A percentile compares a stretch with the other conserved stretches of the same genome.
Conservation (phyloP, 2,113 vertebrate genomes). For the Aramus guarauna region DNA sequence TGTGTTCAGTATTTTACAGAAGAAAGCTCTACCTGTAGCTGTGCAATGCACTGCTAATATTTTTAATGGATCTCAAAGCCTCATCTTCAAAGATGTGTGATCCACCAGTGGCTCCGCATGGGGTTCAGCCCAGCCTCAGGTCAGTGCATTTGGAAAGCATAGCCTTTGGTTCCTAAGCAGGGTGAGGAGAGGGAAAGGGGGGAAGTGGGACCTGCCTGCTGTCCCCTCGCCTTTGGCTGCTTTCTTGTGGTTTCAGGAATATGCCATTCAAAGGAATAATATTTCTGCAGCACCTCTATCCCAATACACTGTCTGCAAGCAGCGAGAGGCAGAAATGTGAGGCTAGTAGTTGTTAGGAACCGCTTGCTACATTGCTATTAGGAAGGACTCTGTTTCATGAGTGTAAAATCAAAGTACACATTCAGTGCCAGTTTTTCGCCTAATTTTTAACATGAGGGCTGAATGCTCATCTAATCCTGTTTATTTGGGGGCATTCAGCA, state of each 20-base stretch:
- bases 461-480: conserved; percentile 57
- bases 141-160: not conserved
- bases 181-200: not conserved
- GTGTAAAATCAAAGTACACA: not conserved
- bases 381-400: not conserved
- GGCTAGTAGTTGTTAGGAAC: not conserved
- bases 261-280: not conserved
- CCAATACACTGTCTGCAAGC: not conserved
- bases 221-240: not conserved
- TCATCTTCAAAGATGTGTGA: not conserved
- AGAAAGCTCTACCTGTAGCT: not conserved
- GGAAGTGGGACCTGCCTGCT: not conserved
- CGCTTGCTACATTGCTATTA: not conserved
- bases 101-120: not conserved
- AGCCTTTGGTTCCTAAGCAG: not conserved
- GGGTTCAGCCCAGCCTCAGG: not conserved
- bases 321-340: not conserved
- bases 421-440: not conserved
- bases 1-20: not conserved
- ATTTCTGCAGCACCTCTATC: not conserved
- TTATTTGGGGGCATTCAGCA: conserved; percentile 53
- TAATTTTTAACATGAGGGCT: conserved; percentile 17
- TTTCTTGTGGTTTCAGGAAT: not conserved
- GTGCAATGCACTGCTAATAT: not conserved
- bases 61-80: not conserved